phyloP scores from a whole-genome alignment of 2,113 vertebrate genomes.

The Silurus meridionalis region DNA sequence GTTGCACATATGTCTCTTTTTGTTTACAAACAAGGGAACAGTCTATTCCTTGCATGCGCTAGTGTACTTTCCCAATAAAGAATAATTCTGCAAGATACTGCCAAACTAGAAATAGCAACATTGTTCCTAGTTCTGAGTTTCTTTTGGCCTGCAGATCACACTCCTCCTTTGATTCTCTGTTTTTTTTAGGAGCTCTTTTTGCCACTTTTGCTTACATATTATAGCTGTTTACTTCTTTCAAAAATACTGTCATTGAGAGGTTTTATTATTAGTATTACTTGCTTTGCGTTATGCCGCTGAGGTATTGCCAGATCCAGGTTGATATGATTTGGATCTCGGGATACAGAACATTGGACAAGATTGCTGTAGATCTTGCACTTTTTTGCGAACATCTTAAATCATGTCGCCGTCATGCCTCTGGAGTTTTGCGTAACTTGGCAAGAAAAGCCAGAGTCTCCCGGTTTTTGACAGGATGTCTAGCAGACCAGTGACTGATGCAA shows the following conservation, averaged over 20 bases:
- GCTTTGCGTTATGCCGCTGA: background rate
- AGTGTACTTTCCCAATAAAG: background rate
- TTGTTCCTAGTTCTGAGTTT: background rate
- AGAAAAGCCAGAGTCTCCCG: background rate
- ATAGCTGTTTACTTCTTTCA: background rate
- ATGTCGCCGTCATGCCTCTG: background rate
- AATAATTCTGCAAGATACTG: background rate
- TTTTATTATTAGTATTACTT: background rate
- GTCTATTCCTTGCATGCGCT: background rate
- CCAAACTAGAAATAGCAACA: background rate
- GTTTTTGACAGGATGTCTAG: constrained; percentile 4
- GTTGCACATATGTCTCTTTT: background rate
- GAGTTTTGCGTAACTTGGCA: background rate
- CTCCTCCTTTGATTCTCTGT: background rate
- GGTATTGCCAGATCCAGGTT: background rate
- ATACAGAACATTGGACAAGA: background rate
- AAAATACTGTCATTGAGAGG: background rate
- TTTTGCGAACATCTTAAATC: background rate
- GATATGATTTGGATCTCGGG: background rate
- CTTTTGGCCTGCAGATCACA: background rate
- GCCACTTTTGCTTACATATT: background rate
- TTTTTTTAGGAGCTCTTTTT: background rate
- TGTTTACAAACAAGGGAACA: background rate
- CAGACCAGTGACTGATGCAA: background rate
- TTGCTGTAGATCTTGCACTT: background rate